These are phyloP conservation scores for Zosterops japonicus DNA, from an alignment of 2,113 vertebrate genomes.

Conservation along the genomic window DNA sequence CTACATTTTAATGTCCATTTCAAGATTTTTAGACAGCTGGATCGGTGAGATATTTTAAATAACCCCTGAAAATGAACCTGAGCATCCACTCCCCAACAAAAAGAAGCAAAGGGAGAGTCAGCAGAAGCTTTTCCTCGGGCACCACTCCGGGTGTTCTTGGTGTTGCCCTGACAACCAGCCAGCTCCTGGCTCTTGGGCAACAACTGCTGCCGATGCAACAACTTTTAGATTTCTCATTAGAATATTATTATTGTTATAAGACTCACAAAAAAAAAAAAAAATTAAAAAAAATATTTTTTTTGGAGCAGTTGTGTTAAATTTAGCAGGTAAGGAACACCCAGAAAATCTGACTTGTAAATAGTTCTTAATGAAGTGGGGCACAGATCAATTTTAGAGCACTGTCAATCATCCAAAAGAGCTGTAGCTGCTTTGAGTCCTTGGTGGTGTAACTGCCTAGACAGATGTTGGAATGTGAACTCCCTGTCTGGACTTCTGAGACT, in stretches of 20 bases:
- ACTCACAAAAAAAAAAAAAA: background rate
- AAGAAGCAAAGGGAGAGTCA: slow-evolving; percentile 4
- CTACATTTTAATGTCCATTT: background rate
- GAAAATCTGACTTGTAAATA: slow-evolving; percentile 41
- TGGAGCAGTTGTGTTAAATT: background rate
- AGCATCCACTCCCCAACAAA: background rate
- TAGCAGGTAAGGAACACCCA: background rate
- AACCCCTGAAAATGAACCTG: slow-evolving; percentile 35
- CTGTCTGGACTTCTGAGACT: background rate
- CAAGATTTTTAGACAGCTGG: background rate
- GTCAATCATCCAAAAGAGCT: background rate
- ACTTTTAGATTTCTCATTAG: slow-evolving; percentile 32
- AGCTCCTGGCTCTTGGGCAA: slow-evolving; percentile 12
- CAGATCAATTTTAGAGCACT: slow-evolving; percentile 4
- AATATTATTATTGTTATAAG: background rate
- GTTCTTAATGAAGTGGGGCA: background rate
- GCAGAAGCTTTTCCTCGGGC: slow-evolving; percentile 11
- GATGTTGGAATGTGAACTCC: background rate
- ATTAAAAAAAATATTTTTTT: too few relatives aligned
- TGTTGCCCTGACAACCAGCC: slow-evolving; percentile 72
- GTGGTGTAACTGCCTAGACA: background rate
- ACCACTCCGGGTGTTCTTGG: background rate
- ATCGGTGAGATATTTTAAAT: background rate
- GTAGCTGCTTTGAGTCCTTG: background rate
- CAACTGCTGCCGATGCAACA: background rate